phyloP scores from a whole-genome alignment of 2,888 invertebrate genomes.

The Cryptops parisi region DNA sequence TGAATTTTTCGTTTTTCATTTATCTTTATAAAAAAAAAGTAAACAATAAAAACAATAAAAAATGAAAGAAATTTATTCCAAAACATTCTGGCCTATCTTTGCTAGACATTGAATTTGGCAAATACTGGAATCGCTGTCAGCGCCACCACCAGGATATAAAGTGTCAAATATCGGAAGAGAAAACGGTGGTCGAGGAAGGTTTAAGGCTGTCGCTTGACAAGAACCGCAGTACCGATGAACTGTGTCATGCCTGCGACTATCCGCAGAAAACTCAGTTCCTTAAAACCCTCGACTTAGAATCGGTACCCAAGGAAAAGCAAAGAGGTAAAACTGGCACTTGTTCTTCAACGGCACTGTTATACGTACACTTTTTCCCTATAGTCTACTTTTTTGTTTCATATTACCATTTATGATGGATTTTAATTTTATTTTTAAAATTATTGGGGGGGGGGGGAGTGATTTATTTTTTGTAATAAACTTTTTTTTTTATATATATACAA shows the following conservation, averaged over 20 bases:
- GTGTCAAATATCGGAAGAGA: too few species aligned
- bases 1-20: not conserved
- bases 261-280: slow-evolving; percentile 25
- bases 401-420: too few species aligned
- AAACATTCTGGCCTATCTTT: too few species aligned
- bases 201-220: slow-evolving; percentile 15
- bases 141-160: slow-evolving; percentile 25
- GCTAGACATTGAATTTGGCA: slow-evolving; percentile 26
- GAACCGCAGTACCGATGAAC: slow-evolving; percentile 19
- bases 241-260: slow-evolving; percentile 25
- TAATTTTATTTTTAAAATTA: too few species aligned
- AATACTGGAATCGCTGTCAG: slow-evolving; percentile 24
- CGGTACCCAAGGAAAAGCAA: slow-evolving; percentile 22
- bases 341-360: too few species aligned
- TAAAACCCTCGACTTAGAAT: slow-evolving; percentile 22
- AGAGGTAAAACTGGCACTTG: slow-evolving; percentile 25
- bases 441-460: too few species aligned
- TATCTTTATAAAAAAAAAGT: not conserved
- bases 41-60: too few species aligned
- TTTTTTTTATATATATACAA: too few species aligned
- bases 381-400: too few species aligned
- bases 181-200: slow-evolving; percentile 24
- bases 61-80: too few species aligned
- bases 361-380: too few species aligned
- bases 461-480: too few species aligned